phyloP scores from a whole-genome alignment of 2,113 vertebrate genomes.

The Dryoscopus gambensis region DNA sequence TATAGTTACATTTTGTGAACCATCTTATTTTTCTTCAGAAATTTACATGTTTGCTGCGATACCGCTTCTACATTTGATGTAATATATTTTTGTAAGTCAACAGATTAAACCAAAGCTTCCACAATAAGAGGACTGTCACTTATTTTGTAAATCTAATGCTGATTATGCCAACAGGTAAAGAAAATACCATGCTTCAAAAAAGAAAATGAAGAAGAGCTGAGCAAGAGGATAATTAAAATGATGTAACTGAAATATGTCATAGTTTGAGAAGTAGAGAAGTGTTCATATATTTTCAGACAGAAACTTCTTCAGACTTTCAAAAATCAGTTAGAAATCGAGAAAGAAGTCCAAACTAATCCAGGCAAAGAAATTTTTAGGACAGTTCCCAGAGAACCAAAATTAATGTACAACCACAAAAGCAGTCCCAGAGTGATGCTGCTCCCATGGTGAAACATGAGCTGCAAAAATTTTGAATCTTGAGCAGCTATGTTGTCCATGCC shows the following conservation, averaged over 20 bases:
- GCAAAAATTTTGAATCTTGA: neutral
- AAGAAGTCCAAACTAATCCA: neutral
- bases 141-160: neutral
- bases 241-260: neutral
- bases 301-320: neutral
- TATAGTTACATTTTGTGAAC: neutral
- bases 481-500: rapidly evolving
- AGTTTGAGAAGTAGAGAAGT: neutral
- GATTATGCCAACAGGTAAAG: neutral
- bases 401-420: rapidly evolving
- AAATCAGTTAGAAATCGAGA: neutral
- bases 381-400: neutral
- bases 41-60: neutral
- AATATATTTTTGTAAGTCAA: neutral
- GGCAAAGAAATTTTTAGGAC: neutral
- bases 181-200: neutral
- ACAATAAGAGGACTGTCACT: neutral
- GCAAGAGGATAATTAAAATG: neutral
- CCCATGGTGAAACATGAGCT: neutral
- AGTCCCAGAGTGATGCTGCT: neutral
- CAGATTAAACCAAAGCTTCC: neutral
- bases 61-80: neutral
- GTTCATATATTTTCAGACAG: neutral
- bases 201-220: neutral
- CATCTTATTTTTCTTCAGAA: neutral